Evolutionary conservation across 1,140 invertebrate genomes (phyloP), one percentile per base, ranked within the genome.

Genomic region (Littorina saxatilis): DNA sequence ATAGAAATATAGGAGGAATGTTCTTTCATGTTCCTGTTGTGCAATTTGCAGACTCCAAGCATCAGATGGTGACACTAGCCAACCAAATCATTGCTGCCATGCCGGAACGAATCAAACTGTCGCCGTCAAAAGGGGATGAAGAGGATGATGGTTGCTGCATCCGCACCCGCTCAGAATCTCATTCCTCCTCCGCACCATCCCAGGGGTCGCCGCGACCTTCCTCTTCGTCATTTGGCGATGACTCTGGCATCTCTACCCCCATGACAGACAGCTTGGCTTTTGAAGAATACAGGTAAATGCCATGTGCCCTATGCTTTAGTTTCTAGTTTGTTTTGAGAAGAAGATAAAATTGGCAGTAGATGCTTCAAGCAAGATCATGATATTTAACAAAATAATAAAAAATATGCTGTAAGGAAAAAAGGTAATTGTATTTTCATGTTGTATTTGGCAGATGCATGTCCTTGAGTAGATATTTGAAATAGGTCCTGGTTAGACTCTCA

Each of bases 41-140:
- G n/a, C n/a, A n/a, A n/a, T n/a, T n/a, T n/a, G n/a, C 70, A 90
- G 96, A 98, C 94, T 96, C 98, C 95, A 90, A 95, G 96, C 90
- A 97, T 37, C 91, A 92, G 82, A 93, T 99, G 87, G 94, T 98
- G 85, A 98, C 97, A 77, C 93, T 99, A 88, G 98, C 98, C 72
- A 97, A 99, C 91, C 97, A 99, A 93, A 99, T 99, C 87, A 99
- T 99, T 89, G 98, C 97, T 52, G 98, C 98, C 13, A 97, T 99
- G 94, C 98, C 98, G 78, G 97, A 99, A 86, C 94, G 97, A 88
- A 99, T 99, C 90, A 99, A 99, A 83, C 80, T 88, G 20, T 91
- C 88, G 40, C 90, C 91, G 5, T 86, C 88, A 29, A 87, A 88
- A n/a, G 82, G 81, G 20, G 90, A 90, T n/a, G 87, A 88, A 15